These are phyloP conservation scores for Scleropages formosus DNA, from an alignment of 2,797 vertebrate species.

Conservation along the genomic window DNA sequence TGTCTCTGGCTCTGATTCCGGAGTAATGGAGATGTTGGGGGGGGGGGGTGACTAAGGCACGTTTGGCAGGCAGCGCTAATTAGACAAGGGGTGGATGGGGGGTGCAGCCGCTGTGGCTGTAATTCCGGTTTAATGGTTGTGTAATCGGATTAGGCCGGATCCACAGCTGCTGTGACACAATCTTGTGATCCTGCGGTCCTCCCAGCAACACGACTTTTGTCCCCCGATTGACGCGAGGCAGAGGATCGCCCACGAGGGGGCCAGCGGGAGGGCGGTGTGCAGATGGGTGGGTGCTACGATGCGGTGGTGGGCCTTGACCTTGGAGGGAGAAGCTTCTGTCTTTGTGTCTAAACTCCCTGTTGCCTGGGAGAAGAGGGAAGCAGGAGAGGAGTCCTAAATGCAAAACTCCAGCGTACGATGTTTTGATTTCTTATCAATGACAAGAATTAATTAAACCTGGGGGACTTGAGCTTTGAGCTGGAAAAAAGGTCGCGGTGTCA, in stretches of 20 bases:
- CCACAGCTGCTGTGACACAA: slow-evolving; percentile 4
- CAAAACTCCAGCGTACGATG: background rate
- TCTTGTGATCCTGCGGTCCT: background rate
- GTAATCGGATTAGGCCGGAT: slow-evolving; percentile 23
- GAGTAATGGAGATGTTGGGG: slow-evolving; percentile 18
- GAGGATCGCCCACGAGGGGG: slow-evolving; percentile 10
- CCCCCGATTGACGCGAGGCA: slow-evolving; percentile 7
- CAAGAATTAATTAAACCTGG: background rate
- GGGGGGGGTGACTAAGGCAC: slow-evolving; percentile 15
- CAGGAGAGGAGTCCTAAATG: background rate
- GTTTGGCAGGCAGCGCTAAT: slow-evolving; percentile 26
- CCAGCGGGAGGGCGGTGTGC: background rate
- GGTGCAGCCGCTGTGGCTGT: slow-evolving; percentile 13
- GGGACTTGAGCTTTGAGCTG: background rate
- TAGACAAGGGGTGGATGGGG: slow-evolving; percentile 11
- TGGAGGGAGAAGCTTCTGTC: background rate
- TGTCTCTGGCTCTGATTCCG: background rate
- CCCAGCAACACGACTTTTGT: background rate
- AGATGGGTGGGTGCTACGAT: background rate
- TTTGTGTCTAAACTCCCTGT: background rate
- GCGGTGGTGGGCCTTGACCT: background rate
- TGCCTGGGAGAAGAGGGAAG: background rate
- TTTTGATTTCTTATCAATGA: slow-evolving; percentile 9
- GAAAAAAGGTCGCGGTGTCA: background rate
- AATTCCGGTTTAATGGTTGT: slow-evolving; percentile 26